Evolutionary conservation across 2,888 invertebrate species (phyloP).

Genomic region (Sclerodermus sp.): DNA sequence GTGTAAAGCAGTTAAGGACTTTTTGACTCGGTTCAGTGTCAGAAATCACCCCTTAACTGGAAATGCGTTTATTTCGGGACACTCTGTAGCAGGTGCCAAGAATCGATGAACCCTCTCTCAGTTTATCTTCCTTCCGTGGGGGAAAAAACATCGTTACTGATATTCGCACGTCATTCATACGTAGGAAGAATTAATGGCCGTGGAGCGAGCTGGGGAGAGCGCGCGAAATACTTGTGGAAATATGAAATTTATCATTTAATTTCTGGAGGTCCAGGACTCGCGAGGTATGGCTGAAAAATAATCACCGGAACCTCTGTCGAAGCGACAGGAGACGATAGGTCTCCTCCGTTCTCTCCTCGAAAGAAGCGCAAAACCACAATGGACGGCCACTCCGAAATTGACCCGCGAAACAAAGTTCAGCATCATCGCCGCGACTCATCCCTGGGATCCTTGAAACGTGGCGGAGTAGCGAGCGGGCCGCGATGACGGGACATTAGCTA

Average conservation of each 20-base stretch:
- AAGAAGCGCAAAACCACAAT: too few relatives aligned
- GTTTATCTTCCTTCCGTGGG: constrained; percentile 29
- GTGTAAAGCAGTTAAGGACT: too few relatives aligned
- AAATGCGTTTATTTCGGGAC: too few relatives aligned
- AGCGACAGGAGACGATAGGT: too few relatives aligned
- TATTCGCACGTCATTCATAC: constrained; percentile 37
- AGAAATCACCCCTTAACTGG: too few relatives aligned
- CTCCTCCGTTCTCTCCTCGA: too few relatives aligned
- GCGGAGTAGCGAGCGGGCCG: constrained; percentile 25
- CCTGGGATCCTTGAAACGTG: background rate
- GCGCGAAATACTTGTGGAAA: background rate
- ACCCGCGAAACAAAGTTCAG: constrained; percentile 3
- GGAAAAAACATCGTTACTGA: constrained; percentile 26
- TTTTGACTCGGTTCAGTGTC: too few relatives aligned
- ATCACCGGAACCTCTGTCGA: too few relatives aligned
- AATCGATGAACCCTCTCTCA: constrained; percentile 32
- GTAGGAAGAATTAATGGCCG: constrained; percentile 32
- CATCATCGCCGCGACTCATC: background rate
- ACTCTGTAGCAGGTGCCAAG: constrained; percentile 15
- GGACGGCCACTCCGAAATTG: background rate
- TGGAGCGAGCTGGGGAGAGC: too few relatives aligned
- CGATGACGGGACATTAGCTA: constrained; percentile 51
- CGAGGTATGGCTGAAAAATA: too few relatives aligned
- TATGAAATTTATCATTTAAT: too few relatives aligned
- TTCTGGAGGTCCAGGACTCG: too few relatives aligned